Conservation (phyloP, 2,113 vertebrate species). For the Cyanoderma ruficeps region DNA sequence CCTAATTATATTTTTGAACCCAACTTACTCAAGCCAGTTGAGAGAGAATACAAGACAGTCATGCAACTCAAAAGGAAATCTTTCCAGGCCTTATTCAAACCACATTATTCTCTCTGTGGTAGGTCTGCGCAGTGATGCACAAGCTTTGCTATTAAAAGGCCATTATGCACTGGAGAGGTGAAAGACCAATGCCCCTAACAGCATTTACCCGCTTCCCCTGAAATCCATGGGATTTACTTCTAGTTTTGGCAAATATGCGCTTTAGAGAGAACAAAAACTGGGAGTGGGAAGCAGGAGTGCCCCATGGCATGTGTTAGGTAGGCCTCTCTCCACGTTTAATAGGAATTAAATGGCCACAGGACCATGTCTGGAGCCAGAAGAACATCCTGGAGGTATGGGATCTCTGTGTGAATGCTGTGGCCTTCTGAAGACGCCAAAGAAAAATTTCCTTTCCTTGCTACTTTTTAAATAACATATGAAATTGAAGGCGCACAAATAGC, state of each 20-base stretch:
- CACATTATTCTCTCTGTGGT: background rate
- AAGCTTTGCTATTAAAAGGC: background rate
- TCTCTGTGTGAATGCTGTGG: background rate
- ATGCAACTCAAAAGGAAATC: background rate
- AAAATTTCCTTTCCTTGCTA: background rate
- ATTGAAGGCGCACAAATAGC: background rate
- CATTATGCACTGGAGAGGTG: background rate
- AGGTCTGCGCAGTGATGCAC: background rate
- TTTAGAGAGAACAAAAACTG: background rate
- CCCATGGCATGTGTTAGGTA: rapidly evolving
- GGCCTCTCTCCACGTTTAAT: background rate
- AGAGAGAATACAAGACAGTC: background rate
- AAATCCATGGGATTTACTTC: background rate
- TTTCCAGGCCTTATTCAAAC: background rate
- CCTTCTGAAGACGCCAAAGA: background rate
- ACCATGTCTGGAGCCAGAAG: background rate
- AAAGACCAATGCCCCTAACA: background rate
- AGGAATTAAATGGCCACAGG: background rate
- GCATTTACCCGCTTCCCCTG: background rate
- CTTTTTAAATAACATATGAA: background rate
- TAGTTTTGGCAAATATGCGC: background rate
- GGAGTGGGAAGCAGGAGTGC: background rate
- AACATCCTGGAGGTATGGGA: background rate
- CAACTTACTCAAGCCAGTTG: background rate
- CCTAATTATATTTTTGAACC: background rate